Conservation (phyloP, 2,113 vertebrate genomes). For the Parotia lawesii region DNA sequence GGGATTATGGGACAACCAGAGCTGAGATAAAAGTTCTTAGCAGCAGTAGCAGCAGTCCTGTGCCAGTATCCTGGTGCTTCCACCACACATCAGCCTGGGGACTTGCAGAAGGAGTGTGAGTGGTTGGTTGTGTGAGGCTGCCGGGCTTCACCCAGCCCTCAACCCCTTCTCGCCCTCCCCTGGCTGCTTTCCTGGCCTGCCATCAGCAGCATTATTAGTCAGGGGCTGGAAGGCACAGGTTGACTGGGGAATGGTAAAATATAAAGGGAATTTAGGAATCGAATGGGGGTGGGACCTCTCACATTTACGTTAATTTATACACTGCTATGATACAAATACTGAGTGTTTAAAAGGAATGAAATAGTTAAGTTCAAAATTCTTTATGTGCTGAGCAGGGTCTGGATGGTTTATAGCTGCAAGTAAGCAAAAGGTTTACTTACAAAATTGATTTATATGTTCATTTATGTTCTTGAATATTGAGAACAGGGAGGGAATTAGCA, state of each 20-base stretch:
- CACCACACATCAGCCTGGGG: fast-evolving
- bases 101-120: not conserved
- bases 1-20: not conserved
- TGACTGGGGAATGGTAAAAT: not conserved
- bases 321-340: not conserved
- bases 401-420: constrained; percentile 4
- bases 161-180: fast-evolving
- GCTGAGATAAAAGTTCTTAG: not conserved
- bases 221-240: not conserved
- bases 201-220: not conserved
- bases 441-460: not conserved
- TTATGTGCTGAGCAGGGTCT: not conserved
- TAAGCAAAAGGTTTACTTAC: not conserved
- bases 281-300: not conserved
- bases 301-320: not conserved
- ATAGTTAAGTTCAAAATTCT: constrained; percentile 21
- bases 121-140: not conserved
- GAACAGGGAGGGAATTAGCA: constrained; percentile 25
- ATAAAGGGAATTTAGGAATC: not conserved
- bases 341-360: not conserved
- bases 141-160: not conserved
- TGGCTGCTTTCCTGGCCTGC: not conserved
- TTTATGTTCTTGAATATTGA: constrained; percentile 24
- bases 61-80: not conserved
- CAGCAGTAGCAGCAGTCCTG: not conserved